phyloP scores from a whole-genome alignment of 23 tunicate genomes.

The Clavelina lepadiformis region DNA sequence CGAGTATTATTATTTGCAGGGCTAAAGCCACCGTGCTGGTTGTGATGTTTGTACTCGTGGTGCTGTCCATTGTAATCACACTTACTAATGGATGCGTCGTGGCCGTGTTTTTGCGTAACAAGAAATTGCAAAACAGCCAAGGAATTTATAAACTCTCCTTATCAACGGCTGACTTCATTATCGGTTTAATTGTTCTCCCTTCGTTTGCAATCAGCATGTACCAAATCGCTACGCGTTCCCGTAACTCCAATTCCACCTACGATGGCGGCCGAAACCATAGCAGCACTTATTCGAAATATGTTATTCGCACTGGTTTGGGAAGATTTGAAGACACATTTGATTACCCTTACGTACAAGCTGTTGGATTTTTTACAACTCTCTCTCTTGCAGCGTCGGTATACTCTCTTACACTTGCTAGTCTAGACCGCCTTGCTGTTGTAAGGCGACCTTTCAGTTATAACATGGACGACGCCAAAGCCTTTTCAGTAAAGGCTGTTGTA shows the following conservation, averaged over 20 bases:
- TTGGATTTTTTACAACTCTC: conserved; percentile 12
- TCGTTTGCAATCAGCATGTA: conserved; percentile 4
- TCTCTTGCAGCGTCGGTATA: conserved; percentile 1
- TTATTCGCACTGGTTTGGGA: too few species aligned
- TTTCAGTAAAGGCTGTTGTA: neutral
- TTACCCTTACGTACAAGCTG: neutral
- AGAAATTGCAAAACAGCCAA: conserved; percentile 10
- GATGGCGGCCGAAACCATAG: neutral
- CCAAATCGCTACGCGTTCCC: neutral
- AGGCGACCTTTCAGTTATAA: conserved; percentile 9
- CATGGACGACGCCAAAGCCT: neutral
- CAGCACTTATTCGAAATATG: neutral
- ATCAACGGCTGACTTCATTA: conserved; percentile 11
- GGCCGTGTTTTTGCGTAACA: conserved; percentile 14
- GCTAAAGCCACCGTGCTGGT: neutral
- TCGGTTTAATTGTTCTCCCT: conserved; percentile 14
- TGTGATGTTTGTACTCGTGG: neutral
- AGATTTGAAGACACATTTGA: neutral
- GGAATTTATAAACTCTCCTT: conserved; percentile 18
- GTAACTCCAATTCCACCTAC: neutral
- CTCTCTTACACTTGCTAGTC: neutral
- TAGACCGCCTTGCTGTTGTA: conserved; percentile 7
- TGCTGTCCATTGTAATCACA: neutral
- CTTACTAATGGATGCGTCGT: neutral
- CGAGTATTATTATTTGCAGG: neutral